Conservation (phyloP, 2,113 vertebrate genomes). For the Halcyon senegalensis region DNA sequence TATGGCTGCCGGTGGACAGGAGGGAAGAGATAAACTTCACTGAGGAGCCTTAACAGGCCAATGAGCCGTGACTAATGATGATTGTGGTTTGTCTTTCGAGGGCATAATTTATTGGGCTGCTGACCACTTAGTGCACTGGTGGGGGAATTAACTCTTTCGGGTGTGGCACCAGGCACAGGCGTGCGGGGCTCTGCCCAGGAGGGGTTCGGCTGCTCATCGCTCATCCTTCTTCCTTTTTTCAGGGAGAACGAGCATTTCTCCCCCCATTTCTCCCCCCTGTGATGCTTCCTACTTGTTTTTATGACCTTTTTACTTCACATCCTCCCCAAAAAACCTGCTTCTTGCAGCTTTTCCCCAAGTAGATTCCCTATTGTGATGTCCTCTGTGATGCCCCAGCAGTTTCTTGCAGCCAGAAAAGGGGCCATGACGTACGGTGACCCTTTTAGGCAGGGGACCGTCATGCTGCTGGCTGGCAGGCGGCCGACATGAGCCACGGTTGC, state of each 20-base stretch:
- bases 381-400: fast-evolving
- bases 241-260: fast-evolving
- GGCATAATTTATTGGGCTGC: conserved; percentile 78
- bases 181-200: fast-evolving
- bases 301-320: background rate
- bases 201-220: background rate
- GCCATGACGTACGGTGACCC: fast-evolving
- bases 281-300: background rate
- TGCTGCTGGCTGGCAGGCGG: background rate
- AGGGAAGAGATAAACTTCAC: conserved; percentile 78
- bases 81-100: conserved; percentile 80
- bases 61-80: conserved; percentile 89
- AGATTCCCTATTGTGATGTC: fast-evolving
- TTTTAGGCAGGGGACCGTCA: fast-evolving
- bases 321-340: fast-evolving
- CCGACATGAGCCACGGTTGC: background rate
- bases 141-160: conserved; percentile 75
- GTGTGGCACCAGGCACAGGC: background rate
- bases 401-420: background rate
- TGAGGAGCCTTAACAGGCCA: conserved; percentile 82
- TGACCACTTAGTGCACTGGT: conserved; percentile 64
- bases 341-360: background rate
- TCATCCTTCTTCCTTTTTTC: background rate
- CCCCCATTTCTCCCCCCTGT: fast-evolving
- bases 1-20: conserved; percentile 83